Base-by-base conservation (phyloP, 2,797 vertebrate species). In the Coranthus polyacanthus region DNA sequence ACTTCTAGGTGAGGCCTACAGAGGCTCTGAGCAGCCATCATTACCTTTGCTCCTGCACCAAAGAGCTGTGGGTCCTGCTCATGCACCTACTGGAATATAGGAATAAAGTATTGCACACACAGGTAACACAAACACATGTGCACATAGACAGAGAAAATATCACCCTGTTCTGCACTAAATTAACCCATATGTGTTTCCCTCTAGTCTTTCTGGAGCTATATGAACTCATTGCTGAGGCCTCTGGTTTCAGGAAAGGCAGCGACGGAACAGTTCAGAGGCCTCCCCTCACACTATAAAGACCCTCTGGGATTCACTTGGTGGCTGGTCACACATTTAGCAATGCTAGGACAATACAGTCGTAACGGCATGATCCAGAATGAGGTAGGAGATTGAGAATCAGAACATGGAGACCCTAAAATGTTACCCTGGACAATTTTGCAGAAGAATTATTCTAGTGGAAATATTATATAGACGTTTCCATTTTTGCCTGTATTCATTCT, bases 301-400 rank as follows among this genome's bases (percentile, higher is more conserved):
- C 87, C 94, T 4, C 22, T 96, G 68, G 95, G 97, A 43, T 97
- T 99, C 88, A 94, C 94, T n/a, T 98, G 96, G 97, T 99, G 98
- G 97, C 79, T 98, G 85, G 65, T 96, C 79, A 94, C 94, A 75
- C 96, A 97, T 60, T 72, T 97, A 71, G 93, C 96, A 60, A 90
- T 93, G 61, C 89, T 97, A 46, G 95, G 96, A 49, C 94, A 93
- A 61, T 94, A 95, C 80, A 94, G 92, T 82, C 92, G 86, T 22
- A 97, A 93, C 20, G 97, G 98, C 50, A 85, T 74, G 10, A n/a
- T 84, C 26, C 94, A 95, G 66, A 89, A 88, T 44, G 94, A 94
- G 93, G 98, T 98, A 90, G 83, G 68, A 72, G 26, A 47, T 16
- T 4, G 12, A 46, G 7, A 43, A 38, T 22, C n/a, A n/a, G n/a